phyloP scores from a whole-genome alignment of 2,888 invertebrate genomes.

The Dicyrtomina minuta region DNA sequence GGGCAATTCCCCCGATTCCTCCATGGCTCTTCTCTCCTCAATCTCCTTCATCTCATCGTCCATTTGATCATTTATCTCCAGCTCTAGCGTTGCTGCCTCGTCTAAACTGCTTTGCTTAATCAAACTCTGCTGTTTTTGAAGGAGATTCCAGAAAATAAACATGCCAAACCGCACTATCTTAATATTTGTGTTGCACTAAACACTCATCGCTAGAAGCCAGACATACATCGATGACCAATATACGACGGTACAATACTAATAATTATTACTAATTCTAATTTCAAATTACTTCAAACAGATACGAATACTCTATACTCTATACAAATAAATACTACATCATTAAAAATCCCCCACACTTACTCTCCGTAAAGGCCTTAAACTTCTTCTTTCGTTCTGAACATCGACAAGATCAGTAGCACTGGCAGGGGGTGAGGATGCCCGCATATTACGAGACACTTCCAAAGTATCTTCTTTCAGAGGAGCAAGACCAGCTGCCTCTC shows the following conservation, averaged over 20 bases:
- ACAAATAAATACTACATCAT: background rate
- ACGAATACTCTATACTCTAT: background rate
- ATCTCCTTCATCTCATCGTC: slow-evolving; percentile 57
- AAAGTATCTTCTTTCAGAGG: slow-evolving; percentile 87
- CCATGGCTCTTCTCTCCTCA: slow-evolving; percentile 57
- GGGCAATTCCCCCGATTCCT: slow-evolving; percentile 58
- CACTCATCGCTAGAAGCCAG: background rate
- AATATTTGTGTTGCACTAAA: slow-evolving; percentile 2
- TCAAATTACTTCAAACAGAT: background rate
- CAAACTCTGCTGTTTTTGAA: slow-evolving; percentile 63
- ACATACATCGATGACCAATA: background rate
- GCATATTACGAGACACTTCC: slow-evolving; percentile 89
- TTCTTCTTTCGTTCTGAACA: slow-evolving; percentile 76
- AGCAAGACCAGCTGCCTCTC: slow-evolving; percentile 69
- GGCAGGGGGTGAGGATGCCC: slow-evolving; percentile 91
- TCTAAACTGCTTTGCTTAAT: slow-evolving; percentile 91
- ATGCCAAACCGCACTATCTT: background rate
- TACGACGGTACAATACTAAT: background rate
- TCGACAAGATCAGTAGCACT: slow-evolving; percentile 87
- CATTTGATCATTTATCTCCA: slow-evolving; percentile 64
- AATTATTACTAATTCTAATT: background rate
- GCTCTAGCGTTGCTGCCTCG: slow-evolving; percentile 75
- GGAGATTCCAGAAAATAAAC: slow-evolving; percentile 1
- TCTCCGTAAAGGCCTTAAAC: slow-evolving; percentile 70
- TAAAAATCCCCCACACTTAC: slow-evolving; percentile 56